Percentiles rank a stretch among this genome's conserved stretches.
These are phyloP conservation scores for Paramuricea clavata DNA, from an alignment of 92 coral and sea anemone genomes.

Conservation along the genomic window DNA sequence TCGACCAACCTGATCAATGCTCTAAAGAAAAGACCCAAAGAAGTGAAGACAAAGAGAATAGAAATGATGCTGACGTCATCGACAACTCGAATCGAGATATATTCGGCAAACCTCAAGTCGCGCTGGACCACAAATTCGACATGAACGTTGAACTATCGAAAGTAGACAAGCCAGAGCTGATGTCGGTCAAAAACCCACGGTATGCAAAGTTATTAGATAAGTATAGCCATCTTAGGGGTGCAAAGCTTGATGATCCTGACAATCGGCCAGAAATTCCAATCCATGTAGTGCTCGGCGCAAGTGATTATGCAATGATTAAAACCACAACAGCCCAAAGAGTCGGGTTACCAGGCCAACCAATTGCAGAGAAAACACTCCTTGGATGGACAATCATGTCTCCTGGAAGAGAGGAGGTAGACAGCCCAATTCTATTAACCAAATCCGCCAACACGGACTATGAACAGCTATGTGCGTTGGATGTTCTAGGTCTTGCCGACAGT, in stretches of 20 bases:
- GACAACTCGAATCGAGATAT: conserved; percentile 60
- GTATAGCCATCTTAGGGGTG: background rate
- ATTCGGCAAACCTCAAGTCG: conserved; percentile 38
- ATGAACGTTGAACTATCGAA: background rate
- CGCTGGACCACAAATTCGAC: background rate
- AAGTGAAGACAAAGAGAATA: conserved; percentile 50
- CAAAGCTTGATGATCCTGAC: background rate
- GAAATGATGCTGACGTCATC: conserved; percentile 38
- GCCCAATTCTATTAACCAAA: conserved; percentile 47
- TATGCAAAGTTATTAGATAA: background rate
- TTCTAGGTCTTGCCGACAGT: conserved; percentile 48
- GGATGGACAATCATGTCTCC: conserved; percentile 43
- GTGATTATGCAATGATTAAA: conserved; percentile 24
- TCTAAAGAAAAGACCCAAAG: conserved; percentile 49
- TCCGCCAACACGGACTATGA: conserved; percentile 63
- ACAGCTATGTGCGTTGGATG: conserved; percentile 64
- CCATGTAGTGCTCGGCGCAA: background rate
- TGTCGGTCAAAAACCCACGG: background rate
- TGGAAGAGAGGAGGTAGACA: conserved; percentile 52
- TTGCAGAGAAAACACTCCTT: conserved; percentile 3
- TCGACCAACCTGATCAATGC: background rate
- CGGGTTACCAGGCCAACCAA: background rate
- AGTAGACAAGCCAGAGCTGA: conserved; percentile 19
- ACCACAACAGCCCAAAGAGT: background rate
- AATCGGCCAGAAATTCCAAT: background rate